phyloP scores from a whole-genome alignment of 2,113 vertebrate genomes.

The Pelecanus crispus region DNA sequence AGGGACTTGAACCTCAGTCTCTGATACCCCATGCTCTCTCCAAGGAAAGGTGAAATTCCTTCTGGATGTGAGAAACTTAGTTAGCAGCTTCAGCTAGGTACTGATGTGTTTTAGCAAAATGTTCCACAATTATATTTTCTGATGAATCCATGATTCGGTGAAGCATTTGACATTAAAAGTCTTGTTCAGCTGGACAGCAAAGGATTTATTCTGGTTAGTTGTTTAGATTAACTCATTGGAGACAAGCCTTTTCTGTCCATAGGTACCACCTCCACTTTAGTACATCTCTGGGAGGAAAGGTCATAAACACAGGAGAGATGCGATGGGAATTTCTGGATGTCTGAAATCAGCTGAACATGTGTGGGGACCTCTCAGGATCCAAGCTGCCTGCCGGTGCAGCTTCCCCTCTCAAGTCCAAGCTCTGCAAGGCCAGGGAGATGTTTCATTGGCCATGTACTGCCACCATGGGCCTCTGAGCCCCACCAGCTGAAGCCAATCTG shows the following conservation, averaged over 20 bases:
- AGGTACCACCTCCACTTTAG: neutral
- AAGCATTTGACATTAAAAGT: neutral
- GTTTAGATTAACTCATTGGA: neutral
- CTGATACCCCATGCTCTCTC: neutral
- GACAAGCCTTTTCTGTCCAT: neutral
- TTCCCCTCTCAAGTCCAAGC: neutral
- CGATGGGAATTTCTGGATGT: neutral
- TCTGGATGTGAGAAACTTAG: neutral
- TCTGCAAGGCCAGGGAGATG: neutral
- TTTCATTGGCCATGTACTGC: neutral
- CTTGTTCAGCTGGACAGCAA: neutral
- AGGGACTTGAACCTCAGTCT: neutral
- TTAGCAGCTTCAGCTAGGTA: neutral
- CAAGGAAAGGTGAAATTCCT: neutral
- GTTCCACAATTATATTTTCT: neutral
- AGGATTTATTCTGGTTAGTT: neutral
- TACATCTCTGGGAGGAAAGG: neutral
- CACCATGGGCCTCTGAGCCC: accelerated
- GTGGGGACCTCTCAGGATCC: neutral
- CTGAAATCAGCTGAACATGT: neutral
- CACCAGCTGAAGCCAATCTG: neutral
- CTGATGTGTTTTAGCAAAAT: neutral
- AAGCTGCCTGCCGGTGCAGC: neutral
- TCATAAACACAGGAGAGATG: neutral
- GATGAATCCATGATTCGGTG: neutral